Base-by-base conservation (phyloP, 2,888 invertebrate species). In the Lysandra bellargus region DNA sequence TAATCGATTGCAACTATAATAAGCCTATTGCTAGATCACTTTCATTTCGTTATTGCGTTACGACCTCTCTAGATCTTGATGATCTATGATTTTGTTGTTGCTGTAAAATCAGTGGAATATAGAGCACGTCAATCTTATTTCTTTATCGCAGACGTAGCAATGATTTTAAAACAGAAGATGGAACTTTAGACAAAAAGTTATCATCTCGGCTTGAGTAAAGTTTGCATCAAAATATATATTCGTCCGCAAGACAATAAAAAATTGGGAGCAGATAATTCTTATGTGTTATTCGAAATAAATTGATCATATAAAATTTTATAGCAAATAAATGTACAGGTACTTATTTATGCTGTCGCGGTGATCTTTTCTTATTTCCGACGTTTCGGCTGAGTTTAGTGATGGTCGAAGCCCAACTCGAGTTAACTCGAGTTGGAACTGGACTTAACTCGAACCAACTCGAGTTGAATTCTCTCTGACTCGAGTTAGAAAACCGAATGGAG, bases 11-110 rank as follows among this genome's bases (percentile, higher is more conserved):
- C 69, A 69, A 37, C 9, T 23, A 23, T 64, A 64, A 30, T 64
- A 64, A 64, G 30, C 64, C 30, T 23, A 30, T 30, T 37, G 14
- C 69, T 64, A 64, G 33, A 69, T 69, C 33, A 69, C 69, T 69
- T 69, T 69, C 69, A 37, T 33, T 69, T 69, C 33, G 33, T 33
- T 69, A 33, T 69, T 69, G 69, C 33, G 33, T 69, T 69, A 33
- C 14, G 33, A 69, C 69, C 69, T 69, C 69, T 33, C 33, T 69
- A 69, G 12, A 69, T 33, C 33, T 69, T 33, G 69, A 69, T 69
- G 7, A 33, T 69, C 33, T 69, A 69, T 30, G 30, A 33, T 69
- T 30, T 64, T 69, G 69, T 69, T 14, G 33, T 7, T 57, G 17
- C 17, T 57, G 17, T 57, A 57, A 57, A 53, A 14, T 53, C 53